Evolutionary conservation across 2,888 invertebrate species (phyloP), one percentile per base, ranked within the genome.

Genomic region (Pandemis heparana): DNA sequence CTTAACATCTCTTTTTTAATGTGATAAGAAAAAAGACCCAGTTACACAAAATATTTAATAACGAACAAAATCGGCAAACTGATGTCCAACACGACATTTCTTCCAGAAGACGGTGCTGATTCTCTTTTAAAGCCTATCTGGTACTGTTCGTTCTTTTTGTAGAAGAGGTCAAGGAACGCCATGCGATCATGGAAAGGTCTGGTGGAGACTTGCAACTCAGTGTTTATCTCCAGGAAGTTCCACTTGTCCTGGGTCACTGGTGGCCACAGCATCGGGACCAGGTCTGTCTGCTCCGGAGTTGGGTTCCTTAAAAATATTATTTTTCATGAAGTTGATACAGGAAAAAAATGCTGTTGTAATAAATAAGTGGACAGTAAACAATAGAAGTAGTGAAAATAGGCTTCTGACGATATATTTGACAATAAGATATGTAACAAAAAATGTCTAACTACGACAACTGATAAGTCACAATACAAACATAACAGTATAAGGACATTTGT

Each of bases 91-190:
- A 48, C 32, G 1, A 59, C 12, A 16, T 23, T 64, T 0, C 18
- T 46, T 43, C 46, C 70, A 14, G 70, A 63, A 5, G 63, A 63
- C 7, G 70, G 70, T 23, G 53, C 43, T 5, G 41, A 3, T 43
- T 61, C 61, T 61, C 41, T 8, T 5, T 62, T 39, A 6, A 43
- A 66, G 16, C 43, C 43, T 61, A 9, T 77, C 65, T 77, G 76
- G 14, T 77, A 65, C n/a, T 77, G 70, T 18, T 75, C 73, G 65
- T 87, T 86, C 12, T 68, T 70, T 41, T 79, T 80, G 56, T 80
- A 85, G 75, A 89, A 85, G 5, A 89, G 76, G 65, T 89, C 86
- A 86, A 86, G 87, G 75, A 89, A 89, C 0, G 85, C 77, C 77
- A 84, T 81, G 38, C 89, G 80, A 3, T 78, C 76, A 48, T 81